Percentiles rank a stretch among this genome's conserved stretches.
Evolutionary conservation across 1,140 invertebrate genomes (phyloP).

Genomic region (Drosophila serrata): DNA sequence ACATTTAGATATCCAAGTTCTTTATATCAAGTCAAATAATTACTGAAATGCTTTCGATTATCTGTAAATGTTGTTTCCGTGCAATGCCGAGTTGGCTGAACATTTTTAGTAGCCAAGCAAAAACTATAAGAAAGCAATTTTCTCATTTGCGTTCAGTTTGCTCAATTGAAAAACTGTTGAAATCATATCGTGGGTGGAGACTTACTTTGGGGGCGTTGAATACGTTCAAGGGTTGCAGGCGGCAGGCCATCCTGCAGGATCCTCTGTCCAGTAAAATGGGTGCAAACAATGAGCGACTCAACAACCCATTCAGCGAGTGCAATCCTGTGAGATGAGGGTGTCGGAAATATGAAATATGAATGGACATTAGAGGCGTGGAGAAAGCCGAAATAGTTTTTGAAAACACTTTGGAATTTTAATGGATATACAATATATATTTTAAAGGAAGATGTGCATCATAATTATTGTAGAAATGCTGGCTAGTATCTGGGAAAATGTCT

Average conservation of each 20-base stretch:
- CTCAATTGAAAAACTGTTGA: conserved; percentile 68
- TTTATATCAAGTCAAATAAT: too few relatives aligned
- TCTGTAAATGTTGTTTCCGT: neutral
- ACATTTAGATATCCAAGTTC: too few relatives aligned
- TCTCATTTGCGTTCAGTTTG: conserved; percentile 59
- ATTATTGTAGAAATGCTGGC: neutral
- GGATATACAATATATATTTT: neutral
- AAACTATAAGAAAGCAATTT: conserved; percentile 76
- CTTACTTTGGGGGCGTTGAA: neutral
- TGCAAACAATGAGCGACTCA: conserved; percentile 45
- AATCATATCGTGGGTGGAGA: conserved; percentile 28
- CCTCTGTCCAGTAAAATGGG: conserved; percentile 35
- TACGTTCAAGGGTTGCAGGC: conserved; percentile 43
- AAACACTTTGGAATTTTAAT: conserved; percentile 24
- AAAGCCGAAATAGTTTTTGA: conserved; percentile 34
- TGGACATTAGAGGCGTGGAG: conserved; percentile 4
- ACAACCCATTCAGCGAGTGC: conserved; percentile 24
- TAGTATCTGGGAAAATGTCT: neutral
- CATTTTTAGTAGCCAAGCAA: conserved; percentile 25
- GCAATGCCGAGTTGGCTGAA: conserved; percentile 12
- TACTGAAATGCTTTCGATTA: neutral
- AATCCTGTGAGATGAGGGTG: conserved; percentile 19
- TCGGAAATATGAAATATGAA: conserved; percentile 43
- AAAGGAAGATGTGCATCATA: neutral
- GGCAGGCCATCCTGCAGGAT: conserved; percentile 16